These are phyloP conservation scores for Crotalus tigris DNA, from an alignment of 2,113 vertebrate species.

Conservation along the genomic window DNA sequence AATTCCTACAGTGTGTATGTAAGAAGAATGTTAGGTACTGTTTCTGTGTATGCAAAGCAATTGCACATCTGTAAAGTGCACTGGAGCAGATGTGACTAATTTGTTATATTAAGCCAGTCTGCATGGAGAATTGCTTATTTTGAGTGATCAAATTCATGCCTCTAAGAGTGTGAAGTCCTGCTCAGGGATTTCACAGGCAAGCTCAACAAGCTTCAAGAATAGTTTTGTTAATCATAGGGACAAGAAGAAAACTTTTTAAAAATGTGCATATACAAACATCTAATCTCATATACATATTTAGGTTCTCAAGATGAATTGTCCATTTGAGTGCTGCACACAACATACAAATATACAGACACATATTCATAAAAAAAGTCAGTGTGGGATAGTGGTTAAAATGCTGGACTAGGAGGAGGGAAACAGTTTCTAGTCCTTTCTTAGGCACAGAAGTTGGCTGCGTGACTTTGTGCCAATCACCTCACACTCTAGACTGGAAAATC, in stretches of 20 bases:
- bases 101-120: background rate
- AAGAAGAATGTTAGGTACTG: background rate
- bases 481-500: background rate
- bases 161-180: background rate
- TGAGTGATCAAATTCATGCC: background rate
- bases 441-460: background rate
- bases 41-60: background rate
- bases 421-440: background rate
- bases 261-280: background rate
- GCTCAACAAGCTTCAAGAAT: background rate
- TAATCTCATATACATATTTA: background rate
- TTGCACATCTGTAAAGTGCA: background rate
- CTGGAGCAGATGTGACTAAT: background rate
- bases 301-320: background rate
- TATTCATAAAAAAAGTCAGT: background rate
- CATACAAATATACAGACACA: background rate
- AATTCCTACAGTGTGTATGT: background rate
- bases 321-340: too few relatives aligned
- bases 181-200: background rate
- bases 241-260: background rate
- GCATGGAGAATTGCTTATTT: background rate
- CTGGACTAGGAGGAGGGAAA: background rate
- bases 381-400: background rate
- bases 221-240: background rate
- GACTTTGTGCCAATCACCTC: background rate